A percentile compares a stretch with the other conserved stretches of the same genome.
These are phyloP conservation scores for Nymphalis c-album DNA, from an alignment of 2,888 invertebrate species.

Conservation along the genomic window DNA sequence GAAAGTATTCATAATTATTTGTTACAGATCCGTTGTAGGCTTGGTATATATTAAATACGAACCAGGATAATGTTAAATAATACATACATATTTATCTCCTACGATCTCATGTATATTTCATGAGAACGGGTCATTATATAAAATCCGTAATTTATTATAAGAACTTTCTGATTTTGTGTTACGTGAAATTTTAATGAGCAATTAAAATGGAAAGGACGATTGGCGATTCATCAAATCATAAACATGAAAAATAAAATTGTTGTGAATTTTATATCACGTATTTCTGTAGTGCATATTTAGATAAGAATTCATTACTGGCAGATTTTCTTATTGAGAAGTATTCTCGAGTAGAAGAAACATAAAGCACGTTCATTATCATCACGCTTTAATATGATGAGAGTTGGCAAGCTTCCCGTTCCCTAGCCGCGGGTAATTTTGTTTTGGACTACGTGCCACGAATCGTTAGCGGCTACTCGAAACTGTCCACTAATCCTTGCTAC, in stretches of 20 bases:
- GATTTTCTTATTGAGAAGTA: slow-evolving; percentile 31
- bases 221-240: slow-evolving; percentile 14
- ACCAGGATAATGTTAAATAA: too few species aligned
- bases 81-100: not conserved
- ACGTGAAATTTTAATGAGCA: slow-evolving; percentile 14
- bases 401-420: slow-evolving; percentile 70
- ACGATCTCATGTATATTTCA: not conserved
- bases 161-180: not conserved
- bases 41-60: too few species aligned
- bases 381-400: slow-evolving; percentile 73
- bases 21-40: too few species aligned
- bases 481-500: slow-evolving; percentile 44
- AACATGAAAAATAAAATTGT: slow-evolving; percentile 5
- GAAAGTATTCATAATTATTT: too few species aligned
- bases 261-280: slow-evolving; percentile 10
- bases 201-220: slow-evolving; percentile 8
- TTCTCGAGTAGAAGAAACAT: slow-evolving; percentile 54
- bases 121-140: not conserved
- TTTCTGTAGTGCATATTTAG: not conserved
- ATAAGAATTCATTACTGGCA: not conserved
- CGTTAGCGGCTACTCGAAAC: slow-evolving; percentile 51
- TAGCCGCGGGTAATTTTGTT: slow-evolving; percentile 69
- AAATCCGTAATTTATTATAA: not conserved
- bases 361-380: slow-evolving; percentile 68
- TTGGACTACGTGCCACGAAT: slow-evolving; percentile 69